Evolutionary conservation across 64 coral and sea anemone genomes (phyloP).

Genomic region (Pachyseris speciosa): DNA sequence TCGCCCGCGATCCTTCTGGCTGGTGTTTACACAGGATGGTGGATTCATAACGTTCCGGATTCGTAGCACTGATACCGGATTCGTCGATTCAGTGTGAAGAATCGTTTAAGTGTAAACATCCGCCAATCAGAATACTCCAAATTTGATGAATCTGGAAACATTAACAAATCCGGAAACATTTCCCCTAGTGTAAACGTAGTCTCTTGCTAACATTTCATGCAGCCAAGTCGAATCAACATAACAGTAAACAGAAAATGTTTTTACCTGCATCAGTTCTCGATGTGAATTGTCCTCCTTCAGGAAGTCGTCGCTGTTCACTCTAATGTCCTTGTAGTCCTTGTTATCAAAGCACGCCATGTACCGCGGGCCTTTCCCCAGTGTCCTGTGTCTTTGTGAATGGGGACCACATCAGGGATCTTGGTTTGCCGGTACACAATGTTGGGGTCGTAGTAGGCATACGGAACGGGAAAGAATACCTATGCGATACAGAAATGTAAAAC

Average conservation of each 20-base stretch:
- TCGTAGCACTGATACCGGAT: no score
- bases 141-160: no score
- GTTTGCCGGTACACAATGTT: constrained; percentile 80
- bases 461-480: constrained; percentile 96
- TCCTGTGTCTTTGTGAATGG: constrained; percentile 81
- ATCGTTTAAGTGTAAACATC: no score
- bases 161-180: no score
- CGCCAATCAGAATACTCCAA: no score
- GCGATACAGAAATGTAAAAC: not conserved
- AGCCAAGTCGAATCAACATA: no score
- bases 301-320: constrained; percentile 79
- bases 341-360: constrained; percentile 93
- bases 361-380: constrained; percentile 73
- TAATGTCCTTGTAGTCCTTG: constrained; percentile 95
- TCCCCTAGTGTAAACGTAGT: no score
- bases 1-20: no score
- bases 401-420: constrained; percentile 82
- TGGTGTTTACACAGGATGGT: no score
- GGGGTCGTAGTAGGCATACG: constrained; percentile 90
- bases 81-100: no score
- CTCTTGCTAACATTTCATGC: no score
- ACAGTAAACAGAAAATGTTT: not conserved
- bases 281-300: constrained; percentile 64
- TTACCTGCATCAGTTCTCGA: constrained; percentile 66
- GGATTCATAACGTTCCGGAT: no score